A percentile compares a stretch with the other conserved stretches of the same genome.
Conservation (phyloP, 2,888 invertebrate species). For the Euzetes globulus region DNA sequence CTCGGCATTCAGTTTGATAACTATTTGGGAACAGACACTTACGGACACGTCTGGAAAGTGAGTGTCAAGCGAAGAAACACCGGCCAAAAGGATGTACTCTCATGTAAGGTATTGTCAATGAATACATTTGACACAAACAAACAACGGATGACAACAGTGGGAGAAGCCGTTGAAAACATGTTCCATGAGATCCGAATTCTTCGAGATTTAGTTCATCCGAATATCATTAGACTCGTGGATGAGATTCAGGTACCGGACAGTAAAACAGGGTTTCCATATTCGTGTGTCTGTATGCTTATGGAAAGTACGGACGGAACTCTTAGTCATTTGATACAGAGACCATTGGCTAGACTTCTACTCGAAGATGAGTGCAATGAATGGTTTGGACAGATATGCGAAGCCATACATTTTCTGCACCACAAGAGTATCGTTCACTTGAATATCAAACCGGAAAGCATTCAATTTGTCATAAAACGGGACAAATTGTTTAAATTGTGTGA, state of each 20-base stretch:
- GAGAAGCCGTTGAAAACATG: not conserved
- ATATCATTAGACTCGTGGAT: not conserved
- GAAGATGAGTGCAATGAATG: not conserved
- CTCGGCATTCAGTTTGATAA: too few species aligned
- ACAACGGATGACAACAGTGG: not conserved
- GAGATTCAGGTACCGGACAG: not conserved
- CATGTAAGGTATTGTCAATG: too few species aligned
- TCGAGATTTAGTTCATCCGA: not conserved
- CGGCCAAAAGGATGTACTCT: too few species aligned
- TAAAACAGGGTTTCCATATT: not conserved
- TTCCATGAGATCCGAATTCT: not conserved
- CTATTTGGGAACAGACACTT: too few species aligned
- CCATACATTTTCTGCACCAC: not conserved
- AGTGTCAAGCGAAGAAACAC: too few species aligned
- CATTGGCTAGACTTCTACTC: not conserved
- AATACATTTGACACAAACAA: too few species aligned
- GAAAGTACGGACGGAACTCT: not conserved
- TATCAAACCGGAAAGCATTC: not conserved
- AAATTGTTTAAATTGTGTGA: not conserved
- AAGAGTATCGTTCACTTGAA: not conserved
- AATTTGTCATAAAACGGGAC: not conserved
- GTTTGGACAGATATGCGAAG: not conserved
- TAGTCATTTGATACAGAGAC: not conserved
- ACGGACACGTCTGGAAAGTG: too few species aligned
- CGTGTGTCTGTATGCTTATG: not conserved